Evolutionary conservation across 1,140 invertebrate genomes (phyloP).

Genomic region (Hyposmocoma kahamanoa): DNA sequence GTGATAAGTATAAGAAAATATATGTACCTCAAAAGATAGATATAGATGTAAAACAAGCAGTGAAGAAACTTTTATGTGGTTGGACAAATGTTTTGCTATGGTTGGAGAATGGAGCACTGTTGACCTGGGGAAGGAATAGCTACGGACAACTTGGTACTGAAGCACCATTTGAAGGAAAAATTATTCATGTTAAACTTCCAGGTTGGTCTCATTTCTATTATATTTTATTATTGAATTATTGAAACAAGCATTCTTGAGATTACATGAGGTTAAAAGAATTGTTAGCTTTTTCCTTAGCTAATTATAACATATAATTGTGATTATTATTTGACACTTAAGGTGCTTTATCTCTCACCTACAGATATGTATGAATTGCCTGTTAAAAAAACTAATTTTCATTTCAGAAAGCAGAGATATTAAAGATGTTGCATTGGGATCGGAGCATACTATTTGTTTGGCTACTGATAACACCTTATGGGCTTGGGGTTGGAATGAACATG

Average conservation of each 20-base stretch:
- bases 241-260: no score
- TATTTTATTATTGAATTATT: no score
- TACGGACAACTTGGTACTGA: slow-evolving; percentile 82
- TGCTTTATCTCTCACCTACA: no score
- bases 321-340: no score
- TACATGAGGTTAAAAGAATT: no score
- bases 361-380: no score
- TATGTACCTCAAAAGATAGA: slow-evolving; percentile 69
- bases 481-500: slow-evolving; percentile 96
- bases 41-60: slow-evolving; percentile 67
- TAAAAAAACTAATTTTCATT: slow-evolving; percentile 28
- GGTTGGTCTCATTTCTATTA: slow-evolving; percentile 34
- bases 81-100: slow-evolving; percentile 84
- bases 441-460: slow-evolving; percentile 82
- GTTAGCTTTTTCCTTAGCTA: no score
- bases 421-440: slow-evolving; percentile 82
- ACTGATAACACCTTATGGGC: slow-evolving; percentile 77
- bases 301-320: no score
- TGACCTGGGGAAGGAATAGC: slow-evolving; percentile 86
- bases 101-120: slow-evolving; percentile 75
- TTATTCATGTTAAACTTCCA: slow-evolving; percentile 43
- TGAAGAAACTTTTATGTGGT: slow-evolving; percentile 76
- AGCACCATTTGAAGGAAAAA: slow-evolving; percentile 35
- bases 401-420: slow-evolving; percentile 58
- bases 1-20: slow-evolving; percentile 47